Percentiles rank a stretch among this genome's conserved stretches.
These are phyloP conservation scores for Luidia sarsii DNA, from an alignment of 53 echinoderm and acorn worm species.

Conservation along the genomic window DNA sequence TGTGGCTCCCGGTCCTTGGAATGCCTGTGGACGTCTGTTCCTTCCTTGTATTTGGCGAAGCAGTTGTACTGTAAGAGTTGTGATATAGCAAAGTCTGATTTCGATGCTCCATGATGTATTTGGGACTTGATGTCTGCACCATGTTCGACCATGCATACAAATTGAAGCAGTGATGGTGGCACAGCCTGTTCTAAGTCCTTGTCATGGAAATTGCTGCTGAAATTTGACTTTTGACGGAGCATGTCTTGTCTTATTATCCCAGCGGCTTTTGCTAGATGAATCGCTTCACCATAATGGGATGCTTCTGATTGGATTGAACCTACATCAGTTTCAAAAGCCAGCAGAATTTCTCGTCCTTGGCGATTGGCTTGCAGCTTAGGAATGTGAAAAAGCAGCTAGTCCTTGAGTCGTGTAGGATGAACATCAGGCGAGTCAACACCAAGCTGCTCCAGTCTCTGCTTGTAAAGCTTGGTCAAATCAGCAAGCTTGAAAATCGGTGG, in stretches of 20 bases:
- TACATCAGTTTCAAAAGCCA: constrained; percentile 33
- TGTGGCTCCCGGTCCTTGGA: constrained; percentile 39
- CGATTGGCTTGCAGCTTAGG: constrained; percentile 43
- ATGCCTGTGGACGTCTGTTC: constrained; percentile 1
- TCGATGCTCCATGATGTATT: constrained; percentile 23
- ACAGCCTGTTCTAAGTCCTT: constrained; percentile 4
- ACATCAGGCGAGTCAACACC: constrained; percentile 10
- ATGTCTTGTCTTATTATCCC: constrained; percentile 38
- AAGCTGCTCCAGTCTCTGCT: constrained; percentile 44
- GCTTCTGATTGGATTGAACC: constrained; percentile 16
- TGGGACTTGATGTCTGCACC: constrained; percentile 46
- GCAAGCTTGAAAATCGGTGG: constrained; percentile 37
- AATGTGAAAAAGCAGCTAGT: constrained; percentile 29
- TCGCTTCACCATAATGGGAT: constrained; percentile 21
- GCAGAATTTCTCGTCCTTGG: constrained; percentile 53
- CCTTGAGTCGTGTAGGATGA: constrained; percentile 53
- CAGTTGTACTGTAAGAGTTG: constrained; percentile 38
- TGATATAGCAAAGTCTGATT: constrained; percentile 33
- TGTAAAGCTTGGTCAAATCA: constrained; percentile 26
- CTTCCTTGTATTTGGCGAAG: constrained; percentile 12
- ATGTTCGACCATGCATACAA: constrained; percentile 51
- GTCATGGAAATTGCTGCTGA: constrained; percentile 13
- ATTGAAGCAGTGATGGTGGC: constrained; percentile 20
- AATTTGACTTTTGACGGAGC: constrained; percentile 7
- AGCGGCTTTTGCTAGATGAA: constrained; percentile 59